Base-by-base conservation (phyloP, 2,797 vertebrate species). In the Gymnoscopelus braueri region DNA sequence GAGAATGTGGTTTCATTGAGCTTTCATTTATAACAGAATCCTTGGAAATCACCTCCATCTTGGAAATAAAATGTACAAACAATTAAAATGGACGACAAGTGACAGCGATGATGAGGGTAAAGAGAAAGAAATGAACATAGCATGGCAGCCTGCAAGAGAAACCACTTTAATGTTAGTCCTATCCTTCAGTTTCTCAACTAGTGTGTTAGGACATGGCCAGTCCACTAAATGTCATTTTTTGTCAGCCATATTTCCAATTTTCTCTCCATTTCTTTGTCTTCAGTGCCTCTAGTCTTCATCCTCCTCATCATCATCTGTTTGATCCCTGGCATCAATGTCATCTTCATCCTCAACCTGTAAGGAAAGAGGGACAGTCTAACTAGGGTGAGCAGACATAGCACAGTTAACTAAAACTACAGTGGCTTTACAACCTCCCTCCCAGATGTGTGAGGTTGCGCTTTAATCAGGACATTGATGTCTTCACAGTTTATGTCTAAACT, bases 301-400 rank as follows among this genome's bases (percentile, higher is more conserved):
- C 2, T 97, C 97, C 0, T 93, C 95, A 0, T 94, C 93, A 0
- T 95, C 94, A 0, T 94, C 93, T 3, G 91, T 92, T 77, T 95
- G 96, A 84, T 97, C 97, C 89, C 92, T 94, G 23, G 95, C 90
- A 60, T 98, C 96, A 23, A 95, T 92, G 72, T 99, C 98, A 61
- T 98, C 97, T 66, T 99, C 98, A 86, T 99, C 97, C 85, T 98
- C 96, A 84, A 96, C 93, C 98, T 97, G 90, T 32, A 67, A 69
- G 82, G 66, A 86, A 9, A 91, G 70, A 2, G 68, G 54, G 71
- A 88, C 78, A 84, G 78, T 82, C 83, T 84, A 87, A 88, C 79
- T 79, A 83, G 44, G 76, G 81, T 80, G 76, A 79, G 88, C 63
- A 88, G 7, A 83, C 56, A 5, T 58, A 66, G 65, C 44, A 66